These are phyloP conservation scores for Lagopus muta DNA, from an alignment of 2,113 vertebrate species.

Conservation along the genomic window DNA sequence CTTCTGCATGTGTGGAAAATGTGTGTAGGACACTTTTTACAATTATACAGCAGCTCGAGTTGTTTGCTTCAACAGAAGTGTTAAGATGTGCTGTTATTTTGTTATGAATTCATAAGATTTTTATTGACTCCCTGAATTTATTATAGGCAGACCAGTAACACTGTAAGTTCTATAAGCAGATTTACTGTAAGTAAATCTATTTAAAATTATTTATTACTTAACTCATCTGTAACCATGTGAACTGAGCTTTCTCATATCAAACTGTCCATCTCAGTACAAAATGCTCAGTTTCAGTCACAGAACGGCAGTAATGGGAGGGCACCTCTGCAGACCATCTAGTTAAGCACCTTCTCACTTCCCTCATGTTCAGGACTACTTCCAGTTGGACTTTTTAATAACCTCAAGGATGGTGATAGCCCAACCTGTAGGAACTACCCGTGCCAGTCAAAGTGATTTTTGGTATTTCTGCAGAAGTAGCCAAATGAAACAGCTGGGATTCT, in stretches of 20 bases:
- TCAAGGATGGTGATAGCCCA: neutral
- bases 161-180: neutral
- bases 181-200: neutral
- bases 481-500: neutral
- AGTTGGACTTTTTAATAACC: neutral
- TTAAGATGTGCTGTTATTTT: neutral
- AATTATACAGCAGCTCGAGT: neutral
- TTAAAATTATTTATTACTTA: neutral
- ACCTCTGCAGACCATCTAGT: neutral
- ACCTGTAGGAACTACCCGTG: neutral
- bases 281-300: neutral
- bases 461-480: neutral
- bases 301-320: neutral
- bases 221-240: neutral
- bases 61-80: neutral
- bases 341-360: neutral
- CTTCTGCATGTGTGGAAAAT: neutral
- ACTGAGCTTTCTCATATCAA: neutral
- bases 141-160: neutral
- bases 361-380: neutral
- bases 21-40: neutral
- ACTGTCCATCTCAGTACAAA: neutral
- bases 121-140: neutral
- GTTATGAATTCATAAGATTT: neutral
- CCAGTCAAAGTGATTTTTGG: neutral